Percentiles rank a stretch among this genome's conserved stretches.
Conservation (phyloP, 2,888 invertebrate genomes). For the Amphiduros pacificus region DNA sequence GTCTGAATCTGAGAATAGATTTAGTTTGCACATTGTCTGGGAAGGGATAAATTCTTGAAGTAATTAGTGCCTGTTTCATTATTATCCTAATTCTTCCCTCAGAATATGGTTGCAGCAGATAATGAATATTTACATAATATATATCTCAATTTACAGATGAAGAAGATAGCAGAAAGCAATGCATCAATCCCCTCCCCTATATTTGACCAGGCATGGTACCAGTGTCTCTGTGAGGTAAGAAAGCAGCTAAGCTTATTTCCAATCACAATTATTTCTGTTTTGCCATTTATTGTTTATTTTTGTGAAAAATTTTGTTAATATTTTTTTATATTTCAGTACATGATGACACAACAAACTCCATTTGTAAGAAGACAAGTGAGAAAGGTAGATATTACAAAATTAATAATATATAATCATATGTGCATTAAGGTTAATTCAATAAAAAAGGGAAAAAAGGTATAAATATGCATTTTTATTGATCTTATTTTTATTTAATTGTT, state of each 20-base stretch:
- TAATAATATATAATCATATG: no score
- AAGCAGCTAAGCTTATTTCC: neutral
- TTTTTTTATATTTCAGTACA: constrained; percentile 65
- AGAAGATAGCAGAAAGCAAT: constrained; percentile 52
- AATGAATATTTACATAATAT: no score
- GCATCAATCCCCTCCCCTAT: constrained; percentile 40
- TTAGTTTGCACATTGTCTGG: no score
- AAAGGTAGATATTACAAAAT: constrained; percentile 69
- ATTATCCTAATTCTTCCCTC: no score
- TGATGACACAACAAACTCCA: constrained; percentile 93
- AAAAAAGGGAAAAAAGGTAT: no score
- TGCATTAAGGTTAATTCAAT: no score
- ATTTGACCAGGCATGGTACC: constrained; percentile 53
- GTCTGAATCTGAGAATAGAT: no score
- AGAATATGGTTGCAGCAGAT: no score
- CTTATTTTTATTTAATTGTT: no score
- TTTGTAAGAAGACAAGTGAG: constrained; percentile 80
- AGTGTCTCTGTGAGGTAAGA: constrained; percentile 52
- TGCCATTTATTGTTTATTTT: neutral
- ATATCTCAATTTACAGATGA: constrained; percentile 46
- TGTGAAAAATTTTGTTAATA: neutral
- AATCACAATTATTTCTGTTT: neutral
- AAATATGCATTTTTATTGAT: no score
- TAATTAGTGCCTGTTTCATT: no score
- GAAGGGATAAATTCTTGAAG: no score